These are phyloP conservation scores for Danio jaintianensis DNA, from an alignment of 2,797 vertebrate genomes.

Conservation along the genomic window DNA sequence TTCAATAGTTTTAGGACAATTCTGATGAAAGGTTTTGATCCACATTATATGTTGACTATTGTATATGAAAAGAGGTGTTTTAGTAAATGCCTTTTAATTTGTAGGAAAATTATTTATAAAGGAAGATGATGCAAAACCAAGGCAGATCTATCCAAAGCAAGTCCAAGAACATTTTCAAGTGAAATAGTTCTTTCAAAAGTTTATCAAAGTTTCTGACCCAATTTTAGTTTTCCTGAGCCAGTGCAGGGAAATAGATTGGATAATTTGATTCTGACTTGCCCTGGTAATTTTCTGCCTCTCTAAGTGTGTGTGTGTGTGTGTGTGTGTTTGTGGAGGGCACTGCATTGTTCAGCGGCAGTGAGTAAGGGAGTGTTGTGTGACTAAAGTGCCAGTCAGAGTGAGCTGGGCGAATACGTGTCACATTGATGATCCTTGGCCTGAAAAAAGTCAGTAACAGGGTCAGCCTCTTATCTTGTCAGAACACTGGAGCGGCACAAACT, in stretches of 20 bases:
- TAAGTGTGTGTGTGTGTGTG: background rate
- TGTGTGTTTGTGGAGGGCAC: conserved; percentile 23
- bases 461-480: conserved; percentile 61
- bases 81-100: background rate
- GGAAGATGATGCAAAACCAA: background rate
- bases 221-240: conserved; percentile 17
- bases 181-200: background rate
- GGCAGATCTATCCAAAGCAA: background rate
- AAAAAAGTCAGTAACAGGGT: conserved; percentile 69
- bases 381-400: conserved; percentile 60
- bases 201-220: conserved; percentile 28
- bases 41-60: too few relatives aligned
- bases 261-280: conserved; percentile 30
- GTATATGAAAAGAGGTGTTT: background rate
- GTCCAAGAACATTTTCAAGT: background rate
- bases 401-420: conserved; percentile 74
- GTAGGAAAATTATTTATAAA: background rate
- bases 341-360: conserved; percentile 14
- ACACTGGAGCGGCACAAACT: conserved; percentile 31
- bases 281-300: conserved; percentile 14
- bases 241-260: conserved; percentile 29
- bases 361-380: conserved; percentile 39
- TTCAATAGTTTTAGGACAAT: too few relatives aligned
- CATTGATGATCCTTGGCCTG: conserved; percentile 72
- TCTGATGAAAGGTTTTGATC: too few relatives aligned